Evolutionary conservation across 2,113 vertebrate species (phyloP).

Genomic region (Genyomyrus donnyi): DNA sequence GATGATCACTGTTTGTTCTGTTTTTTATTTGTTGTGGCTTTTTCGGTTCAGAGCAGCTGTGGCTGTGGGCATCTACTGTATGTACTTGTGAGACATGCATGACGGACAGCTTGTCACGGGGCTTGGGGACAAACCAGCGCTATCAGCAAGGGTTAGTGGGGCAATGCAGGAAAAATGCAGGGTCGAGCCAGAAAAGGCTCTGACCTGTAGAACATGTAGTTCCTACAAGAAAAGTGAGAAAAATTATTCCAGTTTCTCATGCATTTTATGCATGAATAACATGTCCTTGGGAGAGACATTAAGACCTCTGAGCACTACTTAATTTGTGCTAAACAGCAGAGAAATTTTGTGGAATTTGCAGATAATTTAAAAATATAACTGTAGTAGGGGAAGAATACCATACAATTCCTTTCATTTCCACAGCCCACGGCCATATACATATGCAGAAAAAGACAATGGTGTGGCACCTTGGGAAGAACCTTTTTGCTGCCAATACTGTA

Average conservation of each 20-base stretch:
- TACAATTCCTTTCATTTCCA: background rate
- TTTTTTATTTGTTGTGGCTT: background rate
- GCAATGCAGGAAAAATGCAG: constrained; percentile 22
- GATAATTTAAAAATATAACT: background rate
- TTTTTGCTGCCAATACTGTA: background rate
- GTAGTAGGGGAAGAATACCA: background rate
- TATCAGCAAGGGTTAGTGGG: constrained; percentile 35
- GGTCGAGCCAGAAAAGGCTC: background rate
- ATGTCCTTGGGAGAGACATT: background rate
- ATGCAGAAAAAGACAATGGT: background rate
- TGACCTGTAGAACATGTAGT: background rate
- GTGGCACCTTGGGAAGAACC: background rate
- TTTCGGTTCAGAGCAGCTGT: background rate
- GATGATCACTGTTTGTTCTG: background rate
- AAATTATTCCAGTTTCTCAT: background rate
- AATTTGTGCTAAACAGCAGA: background rate
- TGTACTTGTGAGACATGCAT: background rate
- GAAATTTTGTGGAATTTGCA: background rate
- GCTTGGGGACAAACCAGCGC: constrained; percentile 24
- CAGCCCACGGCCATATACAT: background rate
- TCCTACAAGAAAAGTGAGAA: background rate
- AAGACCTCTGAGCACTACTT: background rate
- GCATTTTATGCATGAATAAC: background rate
- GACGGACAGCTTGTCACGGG: background rate
- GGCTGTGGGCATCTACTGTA: background rate